Conservation (phyloP, 2,797 vertebrate species). For the Mionectes olivaceus region DNA sequence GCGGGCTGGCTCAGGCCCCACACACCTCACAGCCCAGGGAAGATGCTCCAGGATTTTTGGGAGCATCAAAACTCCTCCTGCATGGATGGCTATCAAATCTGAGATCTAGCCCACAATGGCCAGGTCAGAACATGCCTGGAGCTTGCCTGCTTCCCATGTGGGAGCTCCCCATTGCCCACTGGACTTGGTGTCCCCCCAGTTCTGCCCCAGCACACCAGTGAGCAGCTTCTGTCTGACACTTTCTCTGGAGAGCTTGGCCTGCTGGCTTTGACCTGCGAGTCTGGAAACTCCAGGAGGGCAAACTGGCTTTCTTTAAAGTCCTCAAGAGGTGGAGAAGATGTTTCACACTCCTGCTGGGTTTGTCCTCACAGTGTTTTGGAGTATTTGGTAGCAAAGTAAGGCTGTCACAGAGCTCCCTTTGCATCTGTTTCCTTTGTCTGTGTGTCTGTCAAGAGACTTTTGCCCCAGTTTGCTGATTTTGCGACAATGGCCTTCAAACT, state of each 20-base stretch:
- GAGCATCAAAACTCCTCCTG: not conserved
- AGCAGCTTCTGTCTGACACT: not conserved
- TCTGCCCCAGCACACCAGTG: not conserved
- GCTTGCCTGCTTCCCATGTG: accelerated
- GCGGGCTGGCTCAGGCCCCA: not conserved
- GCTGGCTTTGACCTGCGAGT: not conserved
- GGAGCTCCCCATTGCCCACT: not conserved
- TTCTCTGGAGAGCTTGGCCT: not conserved
- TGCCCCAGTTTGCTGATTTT: not conserved
- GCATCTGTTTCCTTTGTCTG: slow-evolving; percentile 32
- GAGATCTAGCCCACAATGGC: not conserved
- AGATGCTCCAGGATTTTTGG: not conserved
- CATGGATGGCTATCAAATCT: not conserved
- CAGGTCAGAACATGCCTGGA: not conserved
- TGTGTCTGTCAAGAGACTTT: not conserved
- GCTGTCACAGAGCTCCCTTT: not conserved
- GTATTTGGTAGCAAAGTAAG: not conserved
- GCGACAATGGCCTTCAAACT: not conserved
- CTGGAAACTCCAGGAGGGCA: not conserved
- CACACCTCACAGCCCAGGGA: not conserved
- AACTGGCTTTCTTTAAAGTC: not conserved
- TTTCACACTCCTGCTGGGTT: not conserved
- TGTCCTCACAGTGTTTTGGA: not conserved
- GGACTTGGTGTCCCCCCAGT: not conserved
- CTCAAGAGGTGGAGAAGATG: not conserved